Percentiles rank a stretch among this genome's conserved stretches.
These are phyloP conservation scores for Pseudopipra pipra DNA, from an alignment of 2,113 vertebrate species.

Conservation along the genomic window DNA sequence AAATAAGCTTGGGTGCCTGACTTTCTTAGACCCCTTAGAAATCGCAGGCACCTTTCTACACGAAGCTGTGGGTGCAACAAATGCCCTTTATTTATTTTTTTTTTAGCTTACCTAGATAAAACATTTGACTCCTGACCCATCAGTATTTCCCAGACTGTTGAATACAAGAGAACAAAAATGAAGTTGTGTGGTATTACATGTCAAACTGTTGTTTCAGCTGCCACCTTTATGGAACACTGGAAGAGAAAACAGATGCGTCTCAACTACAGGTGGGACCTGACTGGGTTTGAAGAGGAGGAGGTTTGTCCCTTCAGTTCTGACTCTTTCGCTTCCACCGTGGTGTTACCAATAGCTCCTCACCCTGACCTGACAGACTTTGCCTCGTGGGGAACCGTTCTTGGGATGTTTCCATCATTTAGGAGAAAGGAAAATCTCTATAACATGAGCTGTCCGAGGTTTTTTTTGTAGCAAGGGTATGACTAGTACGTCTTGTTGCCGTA, in stretches of 20 bases:
- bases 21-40: not conserved
- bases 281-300: constrained; percentile 92
- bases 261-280: constrained; percentile 95
- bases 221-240: constrained; percentile 99
- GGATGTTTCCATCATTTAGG: not conserved
- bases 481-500: not conserved
- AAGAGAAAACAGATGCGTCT: constrained; percentile 97
- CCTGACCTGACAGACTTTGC: not conserved
- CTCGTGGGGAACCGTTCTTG: not conserved
- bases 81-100: not conserved
- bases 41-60: not conserved
- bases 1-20: not conserved
- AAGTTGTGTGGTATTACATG: not conserved
- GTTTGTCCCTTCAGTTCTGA: constrained; percentile 70
- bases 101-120: not conserved
- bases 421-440: constrained; percentile 1
- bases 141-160: not conserved
- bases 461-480: not conserved
- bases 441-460: not conserved
- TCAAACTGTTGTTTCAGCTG: constrained; percentile 74
- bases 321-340: not conserved
- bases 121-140: not conserved
- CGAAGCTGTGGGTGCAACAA: not conserved
- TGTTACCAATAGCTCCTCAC: not conserved
- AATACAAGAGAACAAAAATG: not conserved